Conservation (phyloP, 2,113 vertebrate species). For the Psettodes erumei region DNA sequence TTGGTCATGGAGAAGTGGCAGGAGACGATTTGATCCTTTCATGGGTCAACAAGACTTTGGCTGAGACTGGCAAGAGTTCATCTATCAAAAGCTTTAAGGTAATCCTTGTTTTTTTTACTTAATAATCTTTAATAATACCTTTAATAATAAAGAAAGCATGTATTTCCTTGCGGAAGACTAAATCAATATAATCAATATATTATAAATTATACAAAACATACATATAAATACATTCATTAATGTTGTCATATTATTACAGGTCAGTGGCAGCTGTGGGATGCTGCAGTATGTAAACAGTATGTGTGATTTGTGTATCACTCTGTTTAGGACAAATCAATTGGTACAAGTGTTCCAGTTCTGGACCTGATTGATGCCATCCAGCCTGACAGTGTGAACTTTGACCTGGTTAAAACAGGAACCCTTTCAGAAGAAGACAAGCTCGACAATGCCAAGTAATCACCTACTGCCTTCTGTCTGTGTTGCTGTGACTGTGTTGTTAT, state of each 20-base stretch:
- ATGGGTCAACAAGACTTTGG: slow-evolving; percentile 93
- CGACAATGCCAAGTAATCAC: slow-evolving; percentile 94
- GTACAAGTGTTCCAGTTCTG: slow-evolving; percentile 91
- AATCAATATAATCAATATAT: too few species aligned
- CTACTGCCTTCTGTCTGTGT: background rate
- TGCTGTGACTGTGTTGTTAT: too few species aligned
- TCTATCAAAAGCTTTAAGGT: slow-evolving; percentile 96
- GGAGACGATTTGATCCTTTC: slow-evolving; percentile 93
- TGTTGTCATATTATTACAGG: background rate
- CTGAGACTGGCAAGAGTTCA: slow-evolving; percentile 88
- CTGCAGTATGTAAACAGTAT: background rate
- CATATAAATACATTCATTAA: too few species aligned
- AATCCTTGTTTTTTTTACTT: background rate
- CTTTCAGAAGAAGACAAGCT: slow-evolving; percentile 91
- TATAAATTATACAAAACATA: too few species aligned
- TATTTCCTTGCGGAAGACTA: too few species aligned
- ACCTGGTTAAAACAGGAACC: slow-evolving; percentile 88
- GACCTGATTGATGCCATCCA: slow-evolving; percentile 97
- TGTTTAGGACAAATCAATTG: slow-evolving; percentile 91
- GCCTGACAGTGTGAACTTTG: slow-evolving; percentile 92
- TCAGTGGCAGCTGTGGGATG: background rate
- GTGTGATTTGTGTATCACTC: background rate
- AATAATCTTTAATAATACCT: background rate
- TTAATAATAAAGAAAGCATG: too few species aligned
- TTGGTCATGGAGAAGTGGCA: slow-evolving; percentile 91